Base-by-base conservation (phyloP, 2,888 invertebrate genomes). In the Pyralis farinalis region DNA sequence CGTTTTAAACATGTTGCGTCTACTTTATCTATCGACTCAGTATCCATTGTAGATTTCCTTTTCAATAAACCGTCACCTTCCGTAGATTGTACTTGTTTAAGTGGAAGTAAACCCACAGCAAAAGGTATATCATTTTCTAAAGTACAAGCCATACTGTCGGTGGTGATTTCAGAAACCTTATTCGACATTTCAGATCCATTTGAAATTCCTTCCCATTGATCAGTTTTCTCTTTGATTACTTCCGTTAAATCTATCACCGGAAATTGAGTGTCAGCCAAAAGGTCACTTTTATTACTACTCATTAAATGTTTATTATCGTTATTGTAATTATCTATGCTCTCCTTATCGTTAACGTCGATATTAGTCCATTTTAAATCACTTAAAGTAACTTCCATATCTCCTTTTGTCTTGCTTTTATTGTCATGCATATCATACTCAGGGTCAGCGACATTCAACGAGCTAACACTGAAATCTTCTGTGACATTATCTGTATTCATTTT, bases 1-100 rank as follows among this genome's bases (percentile, higher is more conserved):
- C 87, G 79, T 63, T 83, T 87, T 56, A 85, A 74, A 66, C 80
- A 86, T 59, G 82, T 82, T 1, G 81, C 71, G 45, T 87, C 86
- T 27, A 67, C 66, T 52, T 75, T 67, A 40, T 78, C 66, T 42
- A 75, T 55, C 20, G 66, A 55, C 47, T 72, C 71, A 7, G 56
- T 44, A 42, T 77, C 73, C 29, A 59, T 51, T 0, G 69, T 54
- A 31, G 56, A 66, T 63, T 72, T 78, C 36, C 82, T 70, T 57
- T 86, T 86, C 27, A 74, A 53, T 38, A 71, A 47, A 56, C 57
- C 63, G 2, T 49, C 55, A 8, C 78, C 71, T 42, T 80, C 81
- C 4, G 52, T 47, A 1, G 61, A 40, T 34, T 72, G 72, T 0
- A 65, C 52, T 40, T 79, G 75, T 51, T 84, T 87, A 10, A 83